phyloP scores from a whole-genome alignment of 2,888 invertebrate species.

The Drosophila atroscutellata region DNA sequence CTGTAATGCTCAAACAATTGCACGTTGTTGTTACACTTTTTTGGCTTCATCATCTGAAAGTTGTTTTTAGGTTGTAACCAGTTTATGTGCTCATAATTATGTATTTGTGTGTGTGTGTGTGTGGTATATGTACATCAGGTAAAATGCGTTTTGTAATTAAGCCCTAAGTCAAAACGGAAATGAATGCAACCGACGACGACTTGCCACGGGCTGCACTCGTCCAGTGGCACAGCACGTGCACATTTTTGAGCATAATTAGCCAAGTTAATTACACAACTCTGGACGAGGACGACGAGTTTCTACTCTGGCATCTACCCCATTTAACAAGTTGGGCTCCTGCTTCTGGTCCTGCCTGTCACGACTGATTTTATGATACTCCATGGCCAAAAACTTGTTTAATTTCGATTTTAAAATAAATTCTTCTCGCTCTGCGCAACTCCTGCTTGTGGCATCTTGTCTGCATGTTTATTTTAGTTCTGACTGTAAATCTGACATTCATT shows the following conservation, averaged over 20 bases:
- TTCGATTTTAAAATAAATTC: constrained; percentile 65
- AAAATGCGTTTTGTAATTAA: constrained; percentile 67
- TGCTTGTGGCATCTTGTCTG: constrained; percentile 21
- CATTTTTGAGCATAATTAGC: constrained; percentile 72
- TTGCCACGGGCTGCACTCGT: neutral
- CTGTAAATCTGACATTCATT: constrained; percentile 60
- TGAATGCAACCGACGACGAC: constrained; percentile 21
- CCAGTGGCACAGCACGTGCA: constrained; percentile 62
- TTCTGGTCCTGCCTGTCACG: constrained; percentile 7
- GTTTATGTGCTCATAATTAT: constrained; percentile 62
- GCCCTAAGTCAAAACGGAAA: constrained; percentile 60
- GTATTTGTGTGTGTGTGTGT: neutral
- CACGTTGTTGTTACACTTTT: constrained; percentile 58
- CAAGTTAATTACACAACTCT: constrained; percentile 76
- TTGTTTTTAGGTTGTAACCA: constrained; percentile 56
- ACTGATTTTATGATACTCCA: constrained; percentile 41
- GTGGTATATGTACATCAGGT: constrained; percentile 28
- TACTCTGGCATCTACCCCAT: neutral
- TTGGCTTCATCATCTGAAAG: constrained; percentile 70
- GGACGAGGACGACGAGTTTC: constrained; percentile 32
- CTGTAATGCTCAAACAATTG: constrained; percentile 50
- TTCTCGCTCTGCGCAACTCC: neutral
- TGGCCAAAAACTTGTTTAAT: constrained; percentile 65
- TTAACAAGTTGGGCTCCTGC: neutral
- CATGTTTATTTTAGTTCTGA: constrained; percentile 17